phyloP scores from a whole-genome alignment of 2,113 vertebrate genomes.

The Gasterosteus aculeatus region DNA sequence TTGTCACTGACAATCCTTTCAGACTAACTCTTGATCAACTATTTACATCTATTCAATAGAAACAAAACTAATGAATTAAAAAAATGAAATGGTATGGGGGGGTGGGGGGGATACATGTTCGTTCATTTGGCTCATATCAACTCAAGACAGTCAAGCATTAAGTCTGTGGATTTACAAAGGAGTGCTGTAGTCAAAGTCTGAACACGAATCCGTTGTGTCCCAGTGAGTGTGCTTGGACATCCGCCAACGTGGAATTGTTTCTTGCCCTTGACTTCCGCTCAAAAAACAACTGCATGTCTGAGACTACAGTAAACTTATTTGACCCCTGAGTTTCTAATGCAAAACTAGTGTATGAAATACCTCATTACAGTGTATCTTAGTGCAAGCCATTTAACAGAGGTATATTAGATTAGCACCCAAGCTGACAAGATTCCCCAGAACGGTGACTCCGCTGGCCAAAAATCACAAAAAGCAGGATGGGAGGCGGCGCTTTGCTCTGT shows the following conservation, averaged over 20 bases:
- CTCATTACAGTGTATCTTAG: conserved; percentile 86
- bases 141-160: conserved; percentile 73
- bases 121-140: conserved; percentile 82
- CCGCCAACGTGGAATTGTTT: conserved; percentile 65
- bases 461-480: conserved; percentile 75
- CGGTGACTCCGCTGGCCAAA: conserved; percentile 68
- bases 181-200: conserved; percentile 76
- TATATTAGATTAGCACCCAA: conserved; percentile 86
- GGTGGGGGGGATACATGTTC: conserved; percentile 18
- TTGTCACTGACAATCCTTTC: conserved; percentile 73
- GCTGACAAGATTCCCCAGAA: conserved; percentile 75
- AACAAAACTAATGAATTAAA: conserved; percentile 49
- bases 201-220: conserved; percentile 65
- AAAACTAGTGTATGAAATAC: conserved; percentile 86
- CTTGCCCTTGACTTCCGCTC: conserved; percentile 55
- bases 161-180: conserved; percentile 77
- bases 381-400: conserved; percentile 87
- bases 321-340: conserved; percentile 87
- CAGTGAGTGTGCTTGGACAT: conserved; percentile 76
- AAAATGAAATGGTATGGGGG: conserved; percentile 38
- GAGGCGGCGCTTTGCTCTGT: conserved; percentile 68
- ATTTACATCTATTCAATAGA: conserved; percentile 77
- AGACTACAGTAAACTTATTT: conserved; percentile 85
- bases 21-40: conserved; percentile 63
- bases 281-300: conserved; percentile 74